Conservation (phyloP, 2,113 vertebrate genomes). For the Anolis sagrei region DNA sequence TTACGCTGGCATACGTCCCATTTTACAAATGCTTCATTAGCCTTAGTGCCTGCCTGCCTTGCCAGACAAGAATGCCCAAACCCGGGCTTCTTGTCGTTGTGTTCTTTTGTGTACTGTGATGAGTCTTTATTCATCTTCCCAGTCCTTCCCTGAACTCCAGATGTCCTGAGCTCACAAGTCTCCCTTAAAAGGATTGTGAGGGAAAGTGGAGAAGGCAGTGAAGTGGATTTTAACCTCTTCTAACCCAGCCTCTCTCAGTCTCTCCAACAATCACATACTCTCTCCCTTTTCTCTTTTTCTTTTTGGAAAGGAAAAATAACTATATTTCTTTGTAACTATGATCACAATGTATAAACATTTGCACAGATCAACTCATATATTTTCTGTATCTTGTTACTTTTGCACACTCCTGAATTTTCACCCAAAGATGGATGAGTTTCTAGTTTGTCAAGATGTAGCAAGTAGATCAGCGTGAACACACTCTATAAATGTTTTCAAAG, state of each 20-base stretch:
- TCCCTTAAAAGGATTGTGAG: slow-evolving; percentile 55
- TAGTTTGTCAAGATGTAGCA: background rate
- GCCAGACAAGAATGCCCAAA: slow-evolving; percentile 88
- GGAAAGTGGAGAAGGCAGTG: slow-evolving; percentile 69
- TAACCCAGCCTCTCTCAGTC: slow-evolving; percentile 44
- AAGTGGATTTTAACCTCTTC: slow-evolving; percentile 73
- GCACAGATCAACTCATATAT: background rate
- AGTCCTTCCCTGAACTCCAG: slow-evolving; percentile 84
- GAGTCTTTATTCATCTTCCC: slow-evolving; percentile 83
- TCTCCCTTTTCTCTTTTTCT: slow-evolving; percentile 31
- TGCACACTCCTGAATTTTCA: background rate
- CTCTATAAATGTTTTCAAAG: background rate
- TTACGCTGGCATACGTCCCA: slow-evolving; percentile 84
- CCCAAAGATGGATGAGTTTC: background rate
- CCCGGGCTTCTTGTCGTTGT: slow-evolving; percentile 82
- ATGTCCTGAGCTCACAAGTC: slow-evolving; percentile 77
- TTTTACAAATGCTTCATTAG: slow-evolving; percentile 88
- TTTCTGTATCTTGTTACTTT: background rate
- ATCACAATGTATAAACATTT: background rate
- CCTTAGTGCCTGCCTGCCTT: slow-evolving; percentile 86
- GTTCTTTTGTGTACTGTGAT: slow-evolving; percentile 83
- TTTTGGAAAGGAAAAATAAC: background rate
- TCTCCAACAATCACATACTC: background rate
- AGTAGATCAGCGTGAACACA: background rate
- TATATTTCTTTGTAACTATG: background rate